phyloP scores from a whole-genome alignment of 2,888 invertebrate species.

The Melinaea marsaeus region DNA sequence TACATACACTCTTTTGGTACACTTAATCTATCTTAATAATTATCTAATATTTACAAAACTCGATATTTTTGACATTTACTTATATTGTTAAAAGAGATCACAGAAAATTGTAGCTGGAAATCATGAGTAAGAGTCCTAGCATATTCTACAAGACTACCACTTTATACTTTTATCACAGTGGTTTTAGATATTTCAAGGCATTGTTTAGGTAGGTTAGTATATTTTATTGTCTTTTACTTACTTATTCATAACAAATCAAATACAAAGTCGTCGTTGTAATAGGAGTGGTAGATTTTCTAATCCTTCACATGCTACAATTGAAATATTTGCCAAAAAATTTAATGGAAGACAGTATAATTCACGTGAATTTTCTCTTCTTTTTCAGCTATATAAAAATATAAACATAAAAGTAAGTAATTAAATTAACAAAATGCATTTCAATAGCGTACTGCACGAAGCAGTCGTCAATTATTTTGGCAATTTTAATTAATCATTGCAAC shows the following conservation, averaged over 20 bases:
- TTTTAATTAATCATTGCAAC: slow-evolving; percentile 37
- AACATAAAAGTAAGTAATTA: slow-evolving; percentile 63
- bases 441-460: slow-evolving; percentile 41
- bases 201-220: slow-evolving; percentile 49
- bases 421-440: slow-evolving; percentile 73
- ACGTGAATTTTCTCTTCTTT: slow-evolving; percentile 33
- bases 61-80: slow-evolving; percentile 63
- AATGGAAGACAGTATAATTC: slow-evolving; percentile 66
- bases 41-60: slow-evolving; percentile 67
- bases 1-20: slow-evolving; percentile 74
- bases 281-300: slow-evolving; percentile 56
- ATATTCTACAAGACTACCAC: slow-evolving; percentile 71
- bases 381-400: slow-evolving; percentile 50
- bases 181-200: slow-evolving; percentile 67
- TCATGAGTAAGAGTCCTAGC: slow-evolving; percentile 73
- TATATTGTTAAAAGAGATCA: slow-evolving; percentile 78
- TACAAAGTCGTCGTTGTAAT: slow-evolving; percentile 19
- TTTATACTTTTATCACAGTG: slow-evolving; percentile 73
- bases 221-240: slow-evolving; percentile 62
- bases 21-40: slow-evolving; percentile 51
- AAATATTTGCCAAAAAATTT: slow-evolving; percentile 66
- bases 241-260: slow-evolving; percentile 24
- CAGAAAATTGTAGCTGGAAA: slow-evolving; percentile 80
- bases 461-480: slow-evolving; percentile 55
- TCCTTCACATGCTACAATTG: slow-evolving; percentile 67